A percentile compares a stretch with the other conserved stretches of the same genome.
phyloP scores from a whole-genome alignment of 2,797 vertebrate species.

The Valencia hispanica region DNA sequence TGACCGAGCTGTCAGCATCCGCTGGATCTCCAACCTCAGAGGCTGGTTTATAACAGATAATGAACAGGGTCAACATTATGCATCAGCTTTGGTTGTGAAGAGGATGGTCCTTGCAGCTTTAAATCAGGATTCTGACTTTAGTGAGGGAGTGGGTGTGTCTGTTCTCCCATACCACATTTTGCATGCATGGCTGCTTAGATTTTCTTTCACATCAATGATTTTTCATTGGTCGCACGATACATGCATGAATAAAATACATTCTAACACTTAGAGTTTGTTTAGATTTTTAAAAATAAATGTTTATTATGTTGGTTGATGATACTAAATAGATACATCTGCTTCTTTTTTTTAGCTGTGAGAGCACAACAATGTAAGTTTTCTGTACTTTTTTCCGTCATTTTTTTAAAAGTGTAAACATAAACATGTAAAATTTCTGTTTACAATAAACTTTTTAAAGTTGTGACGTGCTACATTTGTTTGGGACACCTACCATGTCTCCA shows the following conservation, averaged over 20 bases:
- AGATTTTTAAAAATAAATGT: not conserved
- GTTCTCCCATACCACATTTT: conserved; percentile 58
- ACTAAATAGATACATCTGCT: not conserved
- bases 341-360: not conserved
- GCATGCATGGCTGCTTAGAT: conserved; percentile 51
- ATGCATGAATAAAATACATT: not conserved
- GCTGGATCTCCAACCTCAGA: conserved; percentile 97
- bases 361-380: not conserved
- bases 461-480: not conserved
- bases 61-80: not conserved
- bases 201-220: not conserved
- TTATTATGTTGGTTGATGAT: no score
- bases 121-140: not conserved
- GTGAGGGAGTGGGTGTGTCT: conserved; percentile 54
- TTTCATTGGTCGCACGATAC: not conserved
- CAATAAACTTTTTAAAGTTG: not conserved
- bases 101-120: not conserved
- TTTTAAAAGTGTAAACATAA: no score
- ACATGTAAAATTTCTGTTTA: not conserved
- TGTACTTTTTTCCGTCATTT: not conserved
- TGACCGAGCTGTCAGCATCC: conserved; percentile 94
- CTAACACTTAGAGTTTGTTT: not conserved
- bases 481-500: conserved; percentile 71
- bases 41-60: conserved; percentile 77
- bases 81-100: not conserved